phyloP scores from a whole-genome alignment of 2,888 invertebrate genomes.

The Lasioglossum oenotherae region DNA sequence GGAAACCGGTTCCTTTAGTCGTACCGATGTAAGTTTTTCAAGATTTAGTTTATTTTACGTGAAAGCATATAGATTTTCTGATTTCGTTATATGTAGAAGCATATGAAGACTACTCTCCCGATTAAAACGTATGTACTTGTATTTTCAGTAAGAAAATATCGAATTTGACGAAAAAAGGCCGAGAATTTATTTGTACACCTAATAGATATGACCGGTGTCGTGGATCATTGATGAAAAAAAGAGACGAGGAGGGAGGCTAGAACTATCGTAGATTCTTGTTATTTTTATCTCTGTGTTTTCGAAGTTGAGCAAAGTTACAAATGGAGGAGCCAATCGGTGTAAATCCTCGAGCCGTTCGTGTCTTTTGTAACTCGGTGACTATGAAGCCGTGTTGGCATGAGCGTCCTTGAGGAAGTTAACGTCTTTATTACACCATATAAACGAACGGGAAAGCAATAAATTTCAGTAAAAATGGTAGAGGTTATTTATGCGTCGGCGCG shows the following conservation, averaged over 20 bases:
- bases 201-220: too few relatives aligned
- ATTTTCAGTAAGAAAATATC: too few relatives aligned
- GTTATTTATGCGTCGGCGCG: neutral
- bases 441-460: constrained; percentile 1
- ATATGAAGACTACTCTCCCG: too few relatives aligned
- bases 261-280: neutral
- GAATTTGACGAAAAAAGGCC: too few relatives aligned
- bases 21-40: too few relatives aligned
- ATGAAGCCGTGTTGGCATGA: neutral
- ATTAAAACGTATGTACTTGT: too few relatives aligned
- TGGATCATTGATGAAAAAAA: neutral
- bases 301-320: neutral
- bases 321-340: neutral
- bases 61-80: too few relatives aligned
- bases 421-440: constrained; percentile 7
- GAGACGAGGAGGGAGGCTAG: neutral
- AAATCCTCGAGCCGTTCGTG: neutral
- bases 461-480: neutral
- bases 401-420: neutral
- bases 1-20: too few relatives aligned
- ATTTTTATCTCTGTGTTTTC: neutral
- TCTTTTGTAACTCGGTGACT: neutral
- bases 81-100: too few relatives aligned
- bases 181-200: too few relatives aligned
- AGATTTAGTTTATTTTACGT: too few relatives aligned